These are phyloP conservation scores for Spinibarbus caldwelli DNA, from an alignment of 2,797 vertebrate genomes.

Conservation along the genomic window DNA sequence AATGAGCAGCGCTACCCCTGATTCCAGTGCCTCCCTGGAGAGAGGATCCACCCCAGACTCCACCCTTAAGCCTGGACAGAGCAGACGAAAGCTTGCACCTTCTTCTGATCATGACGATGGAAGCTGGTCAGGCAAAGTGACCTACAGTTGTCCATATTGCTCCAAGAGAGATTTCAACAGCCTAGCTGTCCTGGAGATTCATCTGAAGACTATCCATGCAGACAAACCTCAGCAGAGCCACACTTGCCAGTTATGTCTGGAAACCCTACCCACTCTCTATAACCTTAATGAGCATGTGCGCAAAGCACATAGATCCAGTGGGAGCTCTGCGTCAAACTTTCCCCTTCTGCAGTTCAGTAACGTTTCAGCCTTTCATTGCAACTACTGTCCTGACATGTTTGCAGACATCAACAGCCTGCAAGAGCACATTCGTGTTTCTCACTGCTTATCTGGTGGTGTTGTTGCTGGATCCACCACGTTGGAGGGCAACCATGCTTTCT, in stretches of 20 bases:
- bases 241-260: constrained; percentile 96
- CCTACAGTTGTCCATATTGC: constrained; percentile 96
- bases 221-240: constrained; percentile 98
- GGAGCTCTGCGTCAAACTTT: constrained; percentile 74
- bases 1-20: constrained; percentile 97
- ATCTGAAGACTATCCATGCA: constrained; percentile 96
- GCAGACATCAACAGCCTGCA: constrained; percentile 97
- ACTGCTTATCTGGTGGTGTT: constrained; percentile 87
- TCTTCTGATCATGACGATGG: constrained; percentile 87
- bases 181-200: constrained; percentile 95
- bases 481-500: constrained; percentile 97
- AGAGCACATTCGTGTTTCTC: constrained; percentile 93
- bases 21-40: constrained; percentile 94
- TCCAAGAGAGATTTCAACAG: constrained; percentile 96
- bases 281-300: constrained; percentile 97
- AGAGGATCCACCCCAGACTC: constrained; percentile 97
- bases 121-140: constrained; percentile 82
- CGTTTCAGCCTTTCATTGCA: constrained; percentile 96
- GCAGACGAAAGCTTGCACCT: constrained; percentile 81
- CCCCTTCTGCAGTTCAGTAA: constrained; percentile 93
- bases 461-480: constrained; percentile 86
- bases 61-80: constrained; percentile 88
- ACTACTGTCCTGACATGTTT: constrained; percentile 98
- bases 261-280: constrained; percentile 95
- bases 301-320: constrained; percentile 90